These are phyloP conservation scores for Nemurella pictetii DNA, from an alignment of 2,888 invertebrate genomes.

Conservation along the genomic window DNA sequence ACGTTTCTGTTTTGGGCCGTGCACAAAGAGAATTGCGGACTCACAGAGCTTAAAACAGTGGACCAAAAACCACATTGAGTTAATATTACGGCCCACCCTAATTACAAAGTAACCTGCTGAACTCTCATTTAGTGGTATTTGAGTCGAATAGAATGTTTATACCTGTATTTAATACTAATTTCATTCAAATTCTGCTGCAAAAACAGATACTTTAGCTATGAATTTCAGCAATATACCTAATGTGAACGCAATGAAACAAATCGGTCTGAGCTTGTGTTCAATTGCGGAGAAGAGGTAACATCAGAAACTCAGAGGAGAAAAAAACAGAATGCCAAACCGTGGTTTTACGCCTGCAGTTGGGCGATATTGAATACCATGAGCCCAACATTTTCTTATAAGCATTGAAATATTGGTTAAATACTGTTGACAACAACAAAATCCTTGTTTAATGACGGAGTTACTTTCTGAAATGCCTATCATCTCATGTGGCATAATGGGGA, in stretches of 20 bases:
- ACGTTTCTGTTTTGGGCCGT: too few species aligned
- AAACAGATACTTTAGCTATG: background rate
- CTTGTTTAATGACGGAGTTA: constrained; percentile 18
- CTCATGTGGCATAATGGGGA: background rate
- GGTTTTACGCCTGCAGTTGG: too few species aligned
- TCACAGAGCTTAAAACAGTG: background rate
- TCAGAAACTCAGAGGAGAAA: background rate
- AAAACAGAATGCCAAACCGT: background rate
- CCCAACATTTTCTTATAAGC: background rate
- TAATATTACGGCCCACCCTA: background rate
- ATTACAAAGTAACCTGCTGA: background rate
- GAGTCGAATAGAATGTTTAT: background rate
- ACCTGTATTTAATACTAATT: background rate
- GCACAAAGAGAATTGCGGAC: background rate
- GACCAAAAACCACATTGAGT: background rate
- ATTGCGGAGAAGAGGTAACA: background rate
- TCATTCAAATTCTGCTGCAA: background rate
- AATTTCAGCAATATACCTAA: background rate
- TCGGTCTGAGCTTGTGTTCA: background rate
- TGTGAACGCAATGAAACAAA: background rate
- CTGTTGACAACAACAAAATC: constrained; percentile 20
- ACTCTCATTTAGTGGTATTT: background rate
- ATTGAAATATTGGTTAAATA: constrained; percentile 5
- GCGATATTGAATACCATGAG: too few species aligned
- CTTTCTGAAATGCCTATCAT: background rate